Conservation (phyloP, 2,113 vertebrate species). For the Montifringilla adamsi region DNA sequence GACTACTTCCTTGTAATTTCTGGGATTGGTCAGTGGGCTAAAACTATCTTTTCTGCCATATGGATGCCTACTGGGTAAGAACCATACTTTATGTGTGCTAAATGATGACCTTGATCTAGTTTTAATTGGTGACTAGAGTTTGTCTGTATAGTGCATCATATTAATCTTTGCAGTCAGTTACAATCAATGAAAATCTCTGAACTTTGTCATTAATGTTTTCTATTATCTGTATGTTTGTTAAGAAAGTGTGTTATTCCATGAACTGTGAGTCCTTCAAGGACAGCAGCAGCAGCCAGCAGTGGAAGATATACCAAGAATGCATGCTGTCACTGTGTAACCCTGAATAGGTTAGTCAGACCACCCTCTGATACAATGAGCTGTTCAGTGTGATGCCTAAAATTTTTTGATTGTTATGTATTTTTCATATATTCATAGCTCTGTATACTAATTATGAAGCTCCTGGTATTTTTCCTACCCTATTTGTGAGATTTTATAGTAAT, state of each 20-base stretch:
- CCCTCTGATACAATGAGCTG: background rate
- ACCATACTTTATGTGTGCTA: background rate
- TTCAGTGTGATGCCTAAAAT: background rate
- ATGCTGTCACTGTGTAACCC: background rate
- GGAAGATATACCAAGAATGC: background rate
- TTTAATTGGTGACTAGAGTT: background rate
- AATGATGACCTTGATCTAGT: rapidly evolving
- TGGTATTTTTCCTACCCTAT: background rate
- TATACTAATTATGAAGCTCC: background rate
- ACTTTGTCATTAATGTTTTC: background rate
- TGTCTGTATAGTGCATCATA: background rate
- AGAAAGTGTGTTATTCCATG: background rate
- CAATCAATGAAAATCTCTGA: background rate
- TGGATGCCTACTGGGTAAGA: background rate
- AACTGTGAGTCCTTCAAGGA: background rate
- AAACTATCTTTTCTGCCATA: background rate
- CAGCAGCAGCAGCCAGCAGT: background rate
- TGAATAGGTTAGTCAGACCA: background rate
- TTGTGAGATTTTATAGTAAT: background rate
- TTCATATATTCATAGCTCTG: background rate
- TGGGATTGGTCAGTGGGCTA: background rate
- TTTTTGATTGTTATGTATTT: background rate
- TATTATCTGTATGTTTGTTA: background rate
- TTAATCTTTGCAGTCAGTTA: background rate
- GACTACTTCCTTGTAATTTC: background rate